phyloP scores from a whole-genome alignment of 2,113 vertebrate genomes.

The Chelonoidis abingdonii region DNA sequence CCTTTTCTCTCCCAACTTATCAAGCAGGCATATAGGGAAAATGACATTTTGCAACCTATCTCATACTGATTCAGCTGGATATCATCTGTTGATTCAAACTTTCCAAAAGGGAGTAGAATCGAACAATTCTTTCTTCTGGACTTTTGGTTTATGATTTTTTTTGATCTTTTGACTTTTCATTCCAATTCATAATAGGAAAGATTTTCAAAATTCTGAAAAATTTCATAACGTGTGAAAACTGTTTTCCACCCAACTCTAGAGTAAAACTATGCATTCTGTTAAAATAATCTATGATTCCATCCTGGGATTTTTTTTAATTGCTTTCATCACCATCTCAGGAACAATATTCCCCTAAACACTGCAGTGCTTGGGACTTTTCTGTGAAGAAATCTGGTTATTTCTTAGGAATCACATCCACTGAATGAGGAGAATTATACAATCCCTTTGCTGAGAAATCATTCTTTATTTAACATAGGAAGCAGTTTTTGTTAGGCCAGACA shows the following conservation, averaged over 20 bases:
- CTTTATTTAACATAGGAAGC: constrained; percentile 34
- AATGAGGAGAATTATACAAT: not conserved
- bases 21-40: not conserved
- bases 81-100: not conserved
- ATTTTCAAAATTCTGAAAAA: not conserved
- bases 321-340: not conserved
- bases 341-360: not conserved
- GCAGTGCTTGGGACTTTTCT: not conserved
- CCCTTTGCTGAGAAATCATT: not conserved
- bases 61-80: not conserved
- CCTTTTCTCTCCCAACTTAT: not conserved
- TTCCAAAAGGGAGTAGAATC: not conserved
- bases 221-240: not conserved
- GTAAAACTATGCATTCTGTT: not conserved
- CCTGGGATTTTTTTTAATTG: not conserved
- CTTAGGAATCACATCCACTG: fast-evolving
- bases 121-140: not conserved
- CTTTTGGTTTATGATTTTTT: not conserved
- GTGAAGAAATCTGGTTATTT: not conserved
- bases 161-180: not conserved
- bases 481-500: not conserved
- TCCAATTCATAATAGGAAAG: not conserved
- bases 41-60: not conserved
- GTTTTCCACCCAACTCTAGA: not conserved
- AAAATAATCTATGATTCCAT: not conserved